Conservation (phyloP, 2,797 vertebrate species). For the Coreius guichenoti region DNA sequence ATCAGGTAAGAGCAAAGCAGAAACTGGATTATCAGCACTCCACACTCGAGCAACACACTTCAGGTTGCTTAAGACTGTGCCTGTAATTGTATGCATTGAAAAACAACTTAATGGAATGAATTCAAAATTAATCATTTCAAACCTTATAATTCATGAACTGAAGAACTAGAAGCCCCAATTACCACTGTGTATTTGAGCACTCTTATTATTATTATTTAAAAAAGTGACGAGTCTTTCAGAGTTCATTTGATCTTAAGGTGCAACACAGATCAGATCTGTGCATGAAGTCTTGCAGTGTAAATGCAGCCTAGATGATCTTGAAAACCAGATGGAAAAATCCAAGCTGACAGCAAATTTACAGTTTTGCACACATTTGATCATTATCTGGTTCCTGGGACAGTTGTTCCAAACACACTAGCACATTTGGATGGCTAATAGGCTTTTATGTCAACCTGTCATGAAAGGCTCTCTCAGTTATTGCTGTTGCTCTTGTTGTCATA, state of each 20-base stretch:
- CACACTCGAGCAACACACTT: not conserved
- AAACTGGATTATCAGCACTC: not conserved
- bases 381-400: not conserved
- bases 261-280: not conserved
- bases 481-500: constrained; percentile 36
- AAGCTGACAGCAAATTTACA: not conserved
- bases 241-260: not conserved
- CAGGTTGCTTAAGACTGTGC: not conserved
- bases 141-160: no score
- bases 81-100: no score
- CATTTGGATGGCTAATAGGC: constrained; percentile 8
- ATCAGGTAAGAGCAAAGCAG: not conserved
- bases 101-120: no score
- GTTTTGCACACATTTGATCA: not conserved
- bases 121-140: no score
- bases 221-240: not conserved
- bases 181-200: not conserved
- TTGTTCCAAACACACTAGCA: not conserved
- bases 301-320: not conserved
- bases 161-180: not conserved
- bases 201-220: not conserved
- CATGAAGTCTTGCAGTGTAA: not conserved
- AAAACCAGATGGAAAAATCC: not conserved
- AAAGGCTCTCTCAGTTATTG: constrained; percentile 41
- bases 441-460: constrained; percentile 35